These are phyloP conservation scores for Timema cristinae DNA, from an alignment of 2,888 invertebrate species.

Conservation along the genomic window DNA sequence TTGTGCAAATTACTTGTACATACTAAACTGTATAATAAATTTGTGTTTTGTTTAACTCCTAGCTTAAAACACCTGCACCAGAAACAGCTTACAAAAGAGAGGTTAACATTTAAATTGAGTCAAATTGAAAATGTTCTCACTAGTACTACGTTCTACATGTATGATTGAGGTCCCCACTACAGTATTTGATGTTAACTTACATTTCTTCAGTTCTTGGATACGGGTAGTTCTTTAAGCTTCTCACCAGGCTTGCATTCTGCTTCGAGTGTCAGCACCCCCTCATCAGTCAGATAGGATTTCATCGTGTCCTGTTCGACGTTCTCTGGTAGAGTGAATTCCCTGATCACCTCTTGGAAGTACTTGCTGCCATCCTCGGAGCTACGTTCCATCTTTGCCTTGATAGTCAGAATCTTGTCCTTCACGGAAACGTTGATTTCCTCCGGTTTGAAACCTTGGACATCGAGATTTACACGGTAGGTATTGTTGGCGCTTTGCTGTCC, in stretches of 20 bases:
- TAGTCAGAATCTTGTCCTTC: constrained; percentile 32
- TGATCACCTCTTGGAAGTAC: constrained; percentile 35
- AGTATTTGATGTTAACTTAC: too few species aligned
- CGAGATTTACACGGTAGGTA: constrained; percentile 34
- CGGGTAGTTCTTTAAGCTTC: constrained; percentile 24
- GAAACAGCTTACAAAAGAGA: too few species aligned
- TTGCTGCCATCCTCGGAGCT: constrained; percentile 34
- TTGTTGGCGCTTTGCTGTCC: constrained; percentile 17
- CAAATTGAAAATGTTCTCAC: too few species aligned
- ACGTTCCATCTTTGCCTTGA: constrained; percentile 35
- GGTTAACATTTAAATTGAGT: too few species aligned
- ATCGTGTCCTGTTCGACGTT: constrained; percentile 33
- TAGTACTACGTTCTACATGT: too few species aligned
- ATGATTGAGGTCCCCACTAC: too few species aligned
- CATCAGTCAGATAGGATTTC: constrained; percentile 34
- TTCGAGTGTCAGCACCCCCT: constrained; percentile 37
- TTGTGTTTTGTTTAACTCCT: too few species aligned
- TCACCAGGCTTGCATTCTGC: constrained; percentile 30
- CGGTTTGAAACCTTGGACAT: constrained; percentile 35
- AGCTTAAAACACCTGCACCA: too few species aligned
- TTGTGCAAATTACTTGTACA: too few species aligned
- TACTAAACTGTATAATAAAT: too few species aligned
- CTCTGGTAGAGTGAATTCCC: constrained; percentile 37
- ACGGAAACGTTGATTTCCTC: constrained; percentile 37
- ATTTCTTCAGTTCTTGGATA: background rate